These are phyloP conservation scores for Anisognathus igniventris DNA, from an alignment of 2,797 vertebrate species.

Conservation along the genomic window DNA sequence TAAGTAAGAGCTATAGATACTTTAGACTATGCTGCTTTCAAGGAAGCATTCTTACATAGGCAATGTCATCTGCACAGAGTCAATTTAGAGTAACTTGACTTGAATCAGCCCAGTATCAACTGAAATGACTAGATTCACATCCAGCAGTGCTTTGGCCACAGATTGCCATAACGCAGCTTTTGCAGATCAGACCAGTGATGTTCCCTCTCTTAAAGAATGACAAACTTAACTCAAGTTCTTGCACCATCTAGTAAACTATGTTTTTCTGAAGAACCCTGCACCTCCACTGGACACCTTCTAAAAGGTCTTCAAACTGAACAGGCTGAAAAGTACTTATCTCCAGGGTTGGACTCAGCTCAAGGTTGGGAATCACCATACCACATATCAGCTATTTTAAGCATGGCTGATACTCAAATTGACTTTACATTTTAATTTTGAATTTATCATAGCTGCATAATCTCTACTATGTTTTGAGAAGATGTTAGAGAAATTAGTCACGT, in stretches of 20 bases:
- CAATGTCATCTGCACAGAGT: background rate
- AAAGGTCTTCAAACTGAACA: background rate
- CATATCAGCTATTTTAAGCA: background rate
- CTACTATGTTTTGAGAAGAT: background rate
- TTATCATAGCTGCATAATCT: background rate
- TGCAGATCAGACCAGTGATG: background rate
- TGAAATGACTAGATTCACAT: background rate
- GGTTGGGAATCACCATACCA: background rate
- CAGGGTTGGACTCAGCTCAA: background rate
- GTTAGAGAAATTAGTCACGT: background rate
- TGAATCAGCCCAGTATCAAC: background rate
- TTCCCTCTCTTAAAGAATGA: background rate
- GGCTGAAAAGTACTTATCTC: background rate
- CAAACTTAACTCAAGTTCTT: background rate
- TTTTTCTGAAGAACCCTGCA: background rate
- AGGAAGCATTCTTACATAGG: background rate
- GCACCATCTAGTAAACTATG: accelerated
- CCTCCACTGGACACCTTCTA: background rate
- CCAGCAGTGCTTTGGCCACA: background rate
- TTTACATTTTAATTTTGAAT: background rate
- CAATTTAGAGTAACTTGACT: background rate
- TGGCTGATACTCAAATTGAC: background rate
- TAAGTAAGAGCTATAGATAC: background rate
- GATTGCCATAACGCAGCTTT: background rate
- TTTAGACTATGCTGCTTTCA: background rate